Evolutionary conservation across 2,113 vertebrate genomes (phyloP).

Genomic region (Emydocephalus ijimae): DNA sequence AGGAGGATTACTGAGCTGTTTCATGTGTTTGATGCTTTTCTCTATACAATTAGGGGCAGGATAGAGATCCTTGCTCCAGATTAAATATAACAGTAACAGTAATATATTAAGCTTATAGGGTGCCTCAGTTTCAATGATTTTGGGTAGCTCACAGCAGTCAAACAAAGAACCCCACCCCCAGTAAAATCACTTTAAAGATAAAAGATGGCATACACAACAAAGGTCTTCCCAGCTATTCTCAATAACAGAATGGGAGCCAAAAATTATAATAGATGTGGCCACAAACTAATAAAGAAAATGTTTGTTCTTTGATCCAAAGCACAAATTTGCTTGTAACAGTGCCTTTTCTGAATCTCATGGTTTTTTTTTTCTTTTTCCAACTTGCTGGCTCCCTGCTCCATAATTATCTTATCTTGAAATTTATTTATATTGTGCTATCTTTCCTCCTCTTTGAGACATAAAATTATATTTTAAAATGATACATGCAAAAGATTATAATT

Average conservation of each 20-base stretch:
- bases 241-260: not conserved
- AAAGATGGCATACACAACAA: not conserved
- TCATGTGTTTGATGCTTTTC: not conserved
- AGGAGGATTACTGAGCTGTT: not conserved
- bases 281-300: not conserved
- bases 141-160: not conserved
- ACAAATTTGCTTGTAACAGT: not conserved
- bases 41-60: not conserved
- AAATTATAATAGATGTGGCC: not conserved
- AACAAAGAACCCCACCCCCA: not conserved
- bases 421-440: not conserved
- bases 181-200: not conserved
- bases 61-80: not conserved
- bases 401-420: not conserved
- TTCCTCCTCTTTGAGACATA: not conserved
- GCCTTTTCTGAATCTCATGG: not conserved
- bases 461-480: conserved; percentile 5
- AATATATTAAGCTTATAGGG: not conserved
- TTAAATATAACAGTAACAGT: not conserved
- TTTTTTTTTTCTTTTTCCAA: not conserved
- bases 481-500: not conserved
- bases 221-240: not conserved
- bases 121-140: not conserved
- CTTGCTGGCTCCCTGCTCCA: not conserved
- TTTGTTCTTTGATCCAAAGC: not conserved